phyloP scores from a whole-genome alignment of 2,797 vertebrate genomes.

The Gobionotothen gibberifrons region DNA sequence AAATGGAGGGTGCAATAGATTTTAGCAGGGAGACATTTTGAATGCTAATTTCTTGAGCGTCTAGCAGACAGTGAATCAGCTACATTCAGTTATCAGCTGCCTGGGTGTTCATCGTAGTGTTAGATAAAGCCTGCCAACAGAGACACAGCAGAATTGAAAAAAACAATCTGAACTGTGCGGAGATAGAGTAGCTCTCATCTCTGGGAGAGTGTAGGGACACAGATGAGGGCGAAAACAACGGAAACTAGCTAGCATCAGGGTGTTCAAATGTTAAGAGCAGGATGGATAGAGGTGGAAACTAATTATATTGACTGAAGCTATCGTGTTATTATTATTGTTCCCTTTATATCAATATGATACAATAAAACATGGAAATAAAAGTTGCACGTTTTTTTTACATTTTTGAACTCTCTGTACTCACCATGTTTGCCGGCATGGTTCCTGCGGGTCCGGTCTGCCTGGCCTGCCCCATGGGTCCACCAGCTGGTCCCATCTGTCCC shows the following conservation, averaged over 20 bases:
- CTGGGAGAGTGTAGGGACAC: background rate
- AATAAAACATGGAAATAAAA: background rate
- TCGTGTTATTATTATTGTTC: background rate
- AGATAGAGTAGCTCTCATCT: constrained; percentile 41
- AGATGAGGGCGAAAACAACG: background rate
- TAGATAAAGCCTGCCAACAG: constrained; percentile 57
- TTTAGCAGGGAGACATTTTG: constrained; percentile 39
- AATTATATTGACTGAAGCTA: no score
- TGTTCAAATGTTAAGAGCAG: background rate
- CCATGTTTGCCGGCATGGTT: constrained; percentile 69
- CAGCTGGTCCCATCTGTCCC: constrained; percentile 75
- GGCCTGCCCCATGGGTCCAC: constrained; percentile 75
- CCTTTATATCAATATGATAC: background rate
- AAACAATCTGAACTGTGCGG: constrained; percentile 44
- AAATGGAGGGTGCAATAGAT: constrained; percentile 35
- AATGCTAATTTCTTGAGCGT: constrained; percentile 38
- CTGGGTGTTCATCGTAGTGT: constrained; percentile 59
- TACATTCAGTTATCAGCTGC: constrained; percentile 56
- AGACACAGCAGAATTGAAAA: constrained; percentile 58
- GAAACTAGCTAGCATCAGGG: background rate
- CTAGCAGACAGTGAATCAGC: constrained; percentile 53
- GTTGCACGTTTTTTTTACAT: background rate
- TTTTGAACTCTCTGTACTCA: constrained; percentile 52
- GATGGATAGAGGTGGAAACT: background rate
- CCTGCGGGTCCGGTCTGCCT: constrained; percentile 77